phyloP scores from a whole-genome alignment of 2,113 vertebrate genomes.

The Nanorana parkeri region DNA sequence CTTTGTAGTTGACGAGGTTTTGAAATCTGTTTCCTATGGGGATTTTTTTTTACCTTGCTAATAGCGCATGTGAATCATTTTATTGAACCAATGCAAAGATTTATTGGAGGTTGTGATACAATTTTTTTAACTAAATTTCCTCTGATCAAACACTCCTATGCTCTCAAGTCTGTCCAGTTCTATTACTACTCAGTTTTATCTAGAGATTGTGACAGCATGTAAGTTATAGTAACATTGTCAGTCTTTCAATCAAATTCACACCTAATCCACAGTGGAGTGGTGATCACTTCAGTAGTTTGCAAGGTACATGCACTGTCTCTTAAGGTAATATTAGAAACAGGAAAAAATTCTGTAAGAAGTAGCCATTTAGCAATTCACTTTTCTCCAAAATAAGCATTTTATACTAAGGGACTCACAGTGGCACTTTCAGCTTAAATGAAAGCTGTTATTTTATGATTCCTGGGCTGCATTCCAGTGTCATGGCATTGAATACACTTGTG shows the following conservation, averaged over 20 bases:
- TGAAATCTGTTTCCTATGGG: conserved; percentile 28
- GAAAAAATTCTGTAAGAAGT: too few relatives aligned
- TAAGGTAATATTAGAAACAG: too few relatives aligned
- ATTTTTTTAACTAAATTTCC: neutral
- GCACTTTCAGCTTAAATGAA: too few relatives aligned
- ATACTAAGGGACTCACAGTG: too few relatives aligned
- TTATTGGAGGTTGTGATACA: neutral
- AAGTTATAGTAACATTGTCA: neutral
- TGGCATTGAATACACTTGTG: too few relatives aligned
- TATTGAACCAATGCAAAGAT: conserved; percentile 1
- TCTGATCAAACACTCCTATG: neutral
- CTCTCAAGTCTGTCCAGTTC: neutral
- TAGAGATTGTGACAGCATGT: neutral
- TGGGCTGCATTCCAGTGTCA: too few relatives aligned
- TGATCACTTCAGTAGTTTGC: too few relatives aligned
- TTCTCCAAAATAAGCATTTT: too few relatives aligned
- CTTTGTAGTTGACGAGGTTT: conserved; percentile 43
- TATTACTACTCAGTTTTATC: neutral
- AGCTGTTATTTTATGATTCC: too few relatives aligned
- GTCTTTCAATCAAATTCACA: neutral
- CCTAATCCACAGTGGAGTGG: neutral
- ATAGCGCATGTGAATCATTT: conserved; percentile 5
- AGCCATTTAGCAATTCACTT: too few relatives aligned
- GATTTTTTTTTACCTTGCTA: neutral
- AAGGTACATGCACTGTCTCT: too few relatives aligned